Percentiles rank a stretch among this genome's conserved stretches.
phyloP scores from a whole-genome alignment of 2,888 invertebrate species.

The Cheilosia vernalis region DNA sequence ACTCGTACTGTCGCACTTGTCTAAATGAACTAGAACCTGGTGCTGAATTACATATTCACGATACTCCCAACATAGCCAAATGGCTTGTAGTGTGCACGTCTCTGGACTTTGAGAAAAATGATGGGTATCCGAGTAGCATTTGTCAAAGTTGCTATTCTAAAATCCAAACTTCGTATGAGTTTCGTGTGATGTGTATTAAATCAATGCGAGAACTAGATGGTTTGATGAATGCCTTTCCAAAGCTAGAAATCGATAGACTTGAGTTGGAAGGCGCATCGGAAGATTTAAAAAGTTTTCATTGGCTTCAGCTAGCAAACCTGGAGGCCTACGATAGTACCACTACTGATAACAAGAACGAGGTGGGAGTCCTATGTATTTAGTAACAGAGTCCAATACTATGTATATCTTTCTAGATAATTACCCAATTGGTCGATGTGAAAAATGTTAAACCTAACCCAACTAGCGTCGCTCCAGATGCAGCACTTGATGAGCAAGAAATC shows the following conservation, averaged over 20 bases:
- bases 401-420: slow-evolving; percentile 3
- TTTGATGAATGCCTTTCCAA: slow-evolving; percentile 51
- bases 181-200: slow-evolving; percentile 79
- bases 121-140: slow-evolving; percentile 77
- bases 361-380: background rate
- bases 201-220: slow-evolving; percentile 76
- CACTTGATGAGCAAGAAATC: slow-evolving; percentile 63
- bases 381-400: background rate
- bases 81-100: slow-evolving; percentile 67
- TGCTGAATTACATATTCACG: slow-evolving; percentile 58
- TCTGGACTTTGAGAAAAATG: slow-evolving; percentile 52
- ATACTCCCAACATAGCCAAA: slow-evolving; percentile 63
- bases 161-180: slow-evolving; percentile 78
- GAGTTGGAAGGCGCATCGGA: slow-evolving; percentile 48
- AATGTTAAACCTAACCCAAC: background rate
- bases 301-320: slow-evolving; percentile 52
- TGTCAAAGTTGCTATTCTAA: slow-evolving; percentile 78
- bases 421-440: background rate
- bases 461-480: slow-evolving; percentile 1
- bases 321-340: slow-evolving; percentile 6
- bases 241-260: slow-evolving; percentile 58
- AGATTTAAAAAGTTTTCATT: slow-evolving; percentile 42
- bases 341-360: slow-evolving; percentile 40
- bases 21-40: slow-evolving; percentile 59
- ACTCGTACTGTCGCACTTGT: slow-evolving; percentile 75